A percentile compares a stretch with the other conserved stretches of the same genome.
phyloP scores from a whole-genome alignment of 2,797 vertebrate species.

The Alfaro cultratus region DNA sequence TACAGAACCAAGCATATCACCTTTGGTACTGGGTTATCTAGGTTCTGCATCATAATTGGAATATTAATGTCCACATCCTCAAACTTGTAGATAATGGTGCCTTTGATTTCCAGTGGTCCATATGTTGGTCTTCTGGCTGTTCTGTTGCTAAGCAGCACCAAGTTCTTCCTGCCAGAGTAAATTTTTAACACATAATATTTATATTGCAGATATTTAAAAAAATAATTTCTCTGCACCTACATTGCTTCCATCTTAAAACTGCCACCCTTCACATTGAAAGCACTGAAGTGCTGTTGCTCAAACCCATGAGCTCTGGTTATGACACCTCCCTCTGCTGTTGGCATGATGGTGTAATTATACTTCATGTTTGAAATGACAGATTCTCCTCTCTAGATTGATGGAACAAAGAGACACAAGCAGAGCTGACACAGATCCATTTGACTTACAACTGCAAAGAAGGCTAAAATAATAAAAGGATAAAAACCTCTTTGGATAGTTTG shows the following conservation, averaged over 20 bases:
- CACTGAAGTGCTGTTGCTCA: conserved; percentile 82
- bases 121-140: conserved; percentile 18
- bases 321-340: conserved; percentile 70
- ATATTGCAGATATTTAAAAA: background rate
- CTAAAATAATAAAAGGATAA: background rate
- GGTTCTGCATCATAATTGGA: conserved; percentile 80
- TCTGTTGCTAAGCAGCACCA: conserved; percentile 75
- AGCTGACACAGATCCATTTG: background rate
- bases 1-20: conserved; percentile 54
- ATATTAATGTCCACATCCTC: conserved; percentile 61
- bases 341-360: conserved; percentile 82
- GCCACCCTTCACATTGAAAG: conserved; percentile 83
- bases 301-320: conserved; percentile 79
- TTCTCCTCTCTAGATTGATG: conserved; percentile 76
- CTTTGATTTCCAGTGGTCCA: conserved; percentile 69
- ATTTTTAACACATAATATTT: conserved; percentile 20
- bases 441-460: background rate
- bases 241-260: conserved; percentile 76
- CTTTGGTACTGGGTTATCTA: conserved; percentile 74
- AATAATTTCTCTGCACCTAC: conserved; percentile 66
- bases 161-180: conserved; percentile 78
- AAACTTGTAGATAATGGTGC: conserved; percentile 77
- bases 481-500: conserved; percentile 78
- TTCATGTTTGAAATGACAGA: conserved; percentile 76
- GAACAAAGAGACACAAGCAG: conserved; percentile 28